Evolutionary conservation across 2,113 vertebrate species (phyloP), one percentile per base, ranked within the genome.

Genomic region (Cephalopholis sonnerati): DNA sequence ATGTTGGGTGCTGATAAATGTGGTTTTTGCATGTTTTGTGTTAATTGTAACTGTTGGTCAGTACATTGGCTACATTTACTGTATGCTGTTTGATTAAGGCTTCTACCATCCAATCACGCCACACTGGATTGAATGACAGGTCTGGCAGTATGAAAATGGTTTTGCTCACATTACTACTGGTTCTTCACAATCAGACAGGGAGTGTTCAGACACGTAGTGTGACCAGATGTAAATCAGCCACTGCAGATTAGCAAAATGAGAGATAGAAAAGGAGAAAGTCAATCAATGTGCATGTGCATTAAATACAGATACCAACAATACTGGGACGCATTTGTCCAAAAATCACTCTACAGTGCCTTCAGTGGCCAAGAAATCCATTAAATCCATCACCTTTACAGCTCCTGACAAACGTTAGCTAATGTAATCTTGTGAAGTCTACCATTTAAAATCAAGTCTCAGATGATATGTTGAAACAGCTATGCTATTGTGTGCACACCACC

Each of bases 101-200:
- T 57, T 57, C 6, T 15, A 58, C 16, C 54, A 44, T 58, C 41
- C 39, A 27, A 58, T 29, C 54, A 72, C 5, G 41, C 41, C 70
- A 73, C 41, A 62, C 2, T 53, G 27, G 36, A 75, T 2, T 54
- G 32, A 27, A 64, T 36, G 27, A 63, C 46, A 24, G 8, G 27
- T 50, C 5, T 22, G 27, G 25, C 25, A 22, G 10, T 13, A 51
- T 67, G 12, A 73, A 25, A 59, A 61, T 5, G 4, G 29, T 32
- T 59, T 62, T 62, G 20, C 58, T 62, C 72, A 62, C 58, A 63
- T 29, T 36, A 16, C 57, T 74, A 50, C 44, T 51, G 20, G 27
- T 51, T 51, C 44, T 24, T 77, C 54, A 48, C 16, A 54, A 67
- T 62, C 72, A 63, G 46, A 53, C 46, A 48, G 50, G 24, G 20